phyloP scores from a whole-genome alignment of 2,797 vertebrate species.

The Lindbergichthys nudifrons region DNA sequence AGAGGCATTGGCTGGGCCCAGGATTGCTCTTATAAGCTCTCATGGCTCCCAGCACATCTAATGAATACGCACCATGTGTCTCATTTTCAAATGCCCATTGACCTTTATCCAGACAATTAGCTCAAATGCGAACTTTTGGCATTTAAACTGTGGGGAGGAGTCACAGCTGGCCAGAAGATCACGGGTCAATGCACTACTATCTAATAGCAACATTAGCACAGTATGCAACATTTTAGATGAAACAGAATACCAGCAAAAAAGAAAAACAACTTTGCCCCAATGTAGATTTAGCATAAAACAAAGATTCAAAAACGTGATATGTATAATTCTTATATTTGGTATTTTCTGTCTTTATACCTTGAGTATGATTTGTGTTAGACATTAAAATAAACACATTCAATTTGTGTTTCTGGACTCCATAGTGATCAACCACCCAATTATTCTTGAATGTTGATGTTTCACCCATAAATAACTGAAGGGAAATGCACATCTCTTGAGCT shows the following conservation, averaged over 20 bases:
- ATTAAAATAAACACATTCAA: not conserved
- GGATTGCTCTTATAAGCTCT: conserved; percentile 56
- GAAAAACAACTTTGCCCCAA: not conserved
- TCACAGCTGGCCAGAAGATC: conserved; percentile 48
- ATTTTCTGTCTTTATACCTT: not conserved
- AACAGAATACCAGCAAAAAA: not conserved
- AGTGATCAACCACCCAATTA: not conserved
- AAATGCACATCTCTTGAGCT: conserved; percentile 9
- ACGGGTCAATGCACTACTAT: conserved; percentile 19
- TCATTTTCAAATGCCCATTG: conserved; percentile 74
- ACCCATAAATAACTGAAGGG: conserved; percentile 10
- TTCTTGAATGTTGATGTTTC: conserved; percentile 5
- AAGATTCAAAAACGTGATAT: not conserved
- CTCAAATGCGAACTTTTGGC: conserved; percentile 70
- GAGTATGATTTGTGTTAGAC: too few relatives aligned
- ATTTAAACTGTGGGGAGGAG: conserved; percentile 68
- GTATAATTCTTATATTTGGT: not conserved
- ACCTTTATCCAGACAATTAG: conserved; percentile 80
- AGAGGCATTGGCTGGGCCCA: conserved; percentile 41
- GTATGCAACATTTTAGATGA: conserved; percentile 8
- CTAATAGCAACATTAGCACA: conserved; percentile 26
- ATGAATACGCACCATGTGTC: conserved; percentile 73
- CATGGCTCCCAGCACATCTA: conserved; percentile 63
- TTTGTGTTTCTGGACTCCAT: not conserved
- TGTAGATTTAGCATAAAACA: not conserved